Evolutionary conservation across 2,888 invertebrate genomes (phyloP).

Genomic region (Cheilosia vulpina): DNA sequence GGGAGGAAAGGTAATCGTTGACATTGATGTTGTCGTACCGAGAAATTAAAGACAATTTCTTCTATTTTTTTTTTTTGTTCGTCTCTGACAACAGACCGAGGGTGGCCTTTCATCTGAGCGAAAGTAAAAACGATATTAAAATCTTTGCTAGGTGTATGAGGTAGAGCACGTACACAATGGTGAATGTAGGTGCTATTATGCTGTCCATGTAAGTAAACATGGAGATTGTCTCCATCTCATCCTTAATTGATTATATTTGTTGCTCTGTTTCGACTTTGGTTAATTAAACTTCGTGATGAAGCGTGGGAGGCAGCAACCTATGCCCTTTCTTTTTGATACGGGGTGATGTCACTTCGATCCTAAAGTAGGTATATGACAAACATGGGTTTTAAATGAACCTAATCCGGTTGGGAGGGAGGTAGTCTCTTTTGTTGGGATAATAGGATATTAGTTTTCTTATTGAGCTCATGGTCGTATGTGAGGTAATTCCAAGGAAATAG

Average conservation of each 20-base stretch:
- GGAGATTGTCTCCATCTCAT: constrained; percentile 32
- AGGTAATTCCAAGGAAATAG: constrained; percentile 24
- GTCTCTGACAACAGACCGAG: not conserved
- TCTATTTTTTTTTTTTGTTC: not conserved
- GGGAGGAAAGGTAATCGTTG: constrained; percentile 57
- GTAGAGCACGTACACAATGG: constrained; percentile 24
- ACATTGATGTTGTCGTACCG: constrained; percentile 61
- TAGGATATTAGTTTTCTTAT: constrained; percentile 54
- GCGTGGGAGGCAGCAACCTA: not conserved
- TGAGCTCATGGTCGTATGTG: constrained; percentile 16
- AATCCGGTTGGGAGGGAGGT: constrained; percentile 45
- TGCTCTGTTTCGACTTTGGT: constrained; percentile 7
- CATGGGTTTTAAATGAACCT: constrained; percentile 55
- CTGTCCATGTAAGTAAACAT: constrained; percentile 49
- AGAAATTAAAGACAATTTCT: constrained; percentile 56
- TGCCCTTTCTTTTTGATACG: not conserved
- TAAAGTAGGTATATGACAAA: constrained; percentile 24
- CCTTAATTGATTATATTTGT: constrained; percentile 56
- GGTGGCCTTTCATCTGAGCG: constrained; percentile 36
- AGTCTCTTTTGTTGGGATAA: constrained; percentile 53
- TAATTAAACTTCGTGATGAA: constrained; percentile 35
- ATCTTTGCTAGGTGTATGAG: constrained; percentile 28
- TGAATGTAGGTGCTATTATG: constrained; percentile 35
- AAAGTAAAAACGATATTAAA: constrained; percentile 26
- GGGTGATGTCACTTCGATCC: constrained; percentile 50